These are phyloP conservation scores for Pangasius mekongensis DNA, from an alignment of 2,797 vertebrate species.

Conservation along the genomic window DNA sequence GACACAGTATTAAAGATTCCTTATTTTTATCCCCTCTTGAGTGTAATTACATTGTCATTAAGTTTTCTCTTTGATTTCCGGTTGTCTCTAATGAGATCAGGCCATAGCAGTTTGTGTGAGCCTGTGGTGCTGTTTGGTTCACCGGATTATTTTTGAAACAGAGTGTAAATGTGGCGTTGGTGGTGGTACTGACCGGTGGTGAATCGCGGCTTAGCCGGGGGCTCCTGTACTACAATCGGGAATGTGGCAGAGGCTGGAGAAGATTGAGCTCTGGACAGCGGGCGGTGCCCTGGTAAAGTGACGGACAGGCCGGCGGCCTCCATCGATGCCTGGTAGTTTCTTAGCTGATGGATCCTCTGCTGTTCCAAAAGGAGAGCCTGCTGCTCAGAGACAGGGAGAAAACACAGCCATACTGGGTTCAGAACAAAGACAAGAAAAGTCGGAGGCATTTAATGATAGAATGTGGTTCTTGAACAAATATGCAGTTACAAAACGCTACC, in stretches of 20 bases:
- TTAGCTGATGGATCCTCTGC: constrained; percentile 95
- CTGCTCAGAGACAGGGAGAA: constrained; percentile 70
- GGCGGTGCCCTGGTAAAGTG: constrained; percentile 88
- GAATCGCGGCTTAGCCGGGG: constrained; percentile 87
- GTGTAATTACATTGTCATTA: not conserved
- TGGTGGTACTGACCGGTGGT: constrained; percentile 84
- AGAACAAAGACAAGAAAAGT: not conserved
- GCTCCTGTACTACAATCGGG: constrained; percentile 88
- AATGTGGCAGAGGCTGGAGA: constrained; percentile 92
- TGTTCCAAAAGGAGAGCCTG: constrained; percentile 94
- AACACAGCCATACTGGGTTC: not conserved
- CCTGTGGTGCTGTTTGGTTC: not conserved
- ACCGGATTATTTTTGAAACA: not conserved
- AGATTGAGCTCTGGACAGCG: constrained; percentile 93
- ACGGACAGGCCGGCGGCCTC: constrained; percentile 90
- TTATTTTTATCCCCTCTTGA: not conserved
- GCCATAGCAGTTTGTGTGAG: not conserved
- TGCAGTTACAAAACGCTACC: constrained; percentile 34
- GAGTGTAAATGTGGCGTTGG: no score
- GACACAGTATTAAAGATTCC: not conserved
- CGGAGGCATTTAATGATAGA: not conserved
- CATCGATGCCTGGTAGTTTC: constrained; percentile 94
- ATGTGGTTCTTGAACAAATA: not conserved
- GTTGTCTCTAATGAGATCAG: not conserved
- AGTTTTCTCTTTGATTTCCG: not conserved